Conservation (phyloP, 2,888 invertebrate species). For the Drosophila peninsularis region DNA sequence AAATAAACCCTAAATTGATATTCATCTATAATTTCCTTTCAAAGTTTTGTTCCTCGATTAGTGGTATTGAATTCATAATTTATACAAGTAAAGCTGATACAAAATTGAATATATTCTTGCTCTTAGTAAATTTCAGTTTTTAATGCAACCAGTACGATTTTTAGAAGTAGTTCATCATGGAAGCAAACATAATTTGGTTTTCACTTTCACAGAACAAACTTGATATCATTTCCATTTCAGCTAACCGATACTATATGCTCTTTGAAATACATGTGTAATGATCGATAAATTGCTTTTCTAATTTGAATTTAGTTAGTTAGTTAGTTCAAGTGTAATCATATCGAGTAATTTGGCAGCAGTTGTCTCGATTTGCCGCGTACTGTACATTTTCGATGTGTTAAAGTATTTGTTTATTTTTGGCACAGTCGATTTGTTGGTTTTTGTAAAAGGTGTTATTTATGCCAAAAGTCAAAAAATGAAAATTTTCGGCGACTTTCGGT, state of each 20-base stretch:
- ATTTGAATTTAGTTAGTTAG: too few relatives aligned
- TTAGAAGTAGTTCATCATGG: too few relatives aligned
- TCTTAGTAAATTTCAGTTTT: too few relatives aligned
- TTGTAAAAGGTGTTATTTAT: constrained; percentile 47
- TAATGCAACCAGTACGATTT: too few relatives aligned
- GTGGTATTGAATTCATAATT: too few relatives aligned
- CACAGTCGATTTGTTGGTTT: constrained; percentile 33
- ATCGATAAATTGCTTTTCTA: constrained; percentile 13
- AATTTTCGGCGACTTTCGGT: constrained; percentile 26
- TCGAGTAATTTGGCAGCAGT: constrained; percentile 7
- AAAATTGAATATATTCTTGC: too few relatives aligned
- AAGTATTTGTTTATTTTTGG: constrained; percentile 41
- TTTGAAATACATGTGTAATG: neutral
- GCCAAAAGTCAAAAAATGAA: constrained; percentile 50
- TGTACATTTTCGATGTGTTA: constrained; percentile 24
- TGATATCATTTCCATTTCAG: neutral
- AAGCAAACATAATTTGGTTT: too few relatives aligned
- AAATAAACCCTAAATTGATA: too few relatives aligned
- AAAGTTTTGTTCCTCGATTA: too few relatives aligned
- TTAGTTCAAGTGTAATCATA: constrained; percentile 2
- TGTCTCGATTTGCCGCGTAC: constrained; percentile 13
- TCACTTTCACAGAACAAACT: neutral
- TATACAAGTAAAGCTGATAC: too few relatives aligned
- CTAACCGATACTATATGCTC: neutral
- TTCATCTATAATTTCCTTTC: too few relatives aligned